These are phyloP conservation scores for Peromyscus maniculatus DNA, from an alignment of 2,113 vertebrate genomes.

Conservation along the genomic window DNA sequence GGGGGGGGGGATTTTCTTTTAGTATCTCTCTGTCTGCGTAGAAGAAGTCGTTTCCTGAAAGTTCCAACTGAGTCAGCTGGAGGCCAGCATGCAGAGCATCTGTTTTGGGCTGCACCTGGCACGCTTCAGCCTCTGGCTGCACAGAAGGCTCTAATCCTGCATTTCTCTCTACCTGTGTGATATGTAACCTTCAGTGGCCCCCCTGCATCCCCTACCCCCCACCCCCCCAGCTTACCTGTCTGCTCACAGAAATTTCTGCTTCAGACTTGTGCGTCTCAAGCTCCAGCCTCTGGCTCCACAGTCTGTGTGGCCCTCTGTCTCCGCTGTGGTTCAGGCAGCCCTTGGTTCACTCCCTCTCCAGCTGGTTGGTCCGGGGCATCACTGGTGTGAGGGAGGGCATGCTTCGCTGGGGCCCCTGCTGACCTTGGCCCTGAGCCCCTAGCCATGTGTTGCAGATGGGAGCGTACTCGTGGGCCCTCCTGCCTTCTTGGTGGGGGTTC, in stretches of 20 bases:
- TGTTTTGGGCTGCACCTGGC: background rate
- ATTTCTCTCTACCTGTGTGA: background rate
- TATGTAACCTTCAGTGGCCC: too few relatives aligned
- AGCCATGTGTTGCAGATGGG: background rate
- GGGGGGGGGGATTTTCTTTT: background rate
- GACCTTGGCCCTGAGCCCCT: background rate
- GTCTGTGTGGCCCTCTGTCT: background rate
- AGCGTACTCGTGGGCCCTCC: too few relatives aligned
- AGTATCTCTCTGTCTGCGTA: background rate
- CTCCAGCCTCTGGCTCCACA: background rate
- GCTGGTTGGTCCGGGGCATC: background rate
- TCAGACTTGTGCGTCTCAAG: background rate
- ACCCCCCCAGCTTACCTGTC: background rate
- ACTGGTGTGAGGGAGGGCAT: background rate
- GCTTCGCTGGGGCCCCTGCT: background rate
- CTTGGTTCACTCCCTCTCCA: background rate
- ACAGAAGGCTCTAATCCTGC: too few relatives aligned
- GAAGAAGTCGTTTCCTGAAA: background rate
- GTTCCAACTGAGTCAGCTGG: background rate
- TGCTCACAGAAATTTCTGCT: background rate
- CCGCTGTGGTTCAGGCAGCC: background rate
- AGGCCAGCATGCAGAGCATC: background rate
- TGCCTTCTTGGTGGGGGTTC: background rate
- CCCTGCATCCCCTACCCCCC: background rate
- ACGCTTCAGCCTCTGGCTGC: background rate